phyloP scores from a whole-genome alignment of 2,888 invertebrate species.

The Dugesia japonica region DNA sequence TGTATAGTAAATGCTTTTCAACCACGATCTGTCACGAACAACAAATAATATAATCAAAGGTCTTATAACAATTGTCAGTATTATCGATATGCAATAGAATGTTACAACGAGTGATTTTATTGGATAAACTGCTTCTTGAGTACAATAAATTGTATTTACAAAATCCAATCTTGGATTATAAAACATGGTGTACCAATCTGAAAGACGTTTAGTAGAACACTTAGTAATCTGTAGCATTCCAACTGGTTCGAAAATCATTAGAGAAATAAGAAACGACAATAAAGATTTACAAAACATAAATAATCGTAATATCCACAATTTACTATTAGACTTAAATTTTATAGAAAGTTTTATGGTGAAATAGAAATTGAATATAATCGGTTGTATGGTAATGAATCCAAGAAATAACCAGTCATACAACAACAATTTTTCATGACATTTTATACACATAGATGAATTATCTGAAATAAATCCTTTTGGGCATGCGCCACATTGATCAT shows the following conservation, averaged over 20 bases:
- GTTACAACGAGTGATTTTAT: slow-evolving; percentile 56
- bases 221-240: slow-evolving; percentile 62
- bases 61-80: background rate
- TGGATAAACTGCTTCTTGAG: slow-evolving; percentile 92
- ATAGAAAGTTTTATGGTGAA: slow-evolving; percentile 11
- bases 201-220: slow-evolving; percentile 63
- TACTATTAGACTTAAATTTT: slow-evolving; percentile 50
- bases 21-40: background rate
- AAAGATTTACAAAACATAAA: slow-evolving; percentile 68
- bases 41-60: background rate
- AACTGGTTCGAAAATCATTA: slow-evolving; percentile 66
- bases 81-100: background rate
- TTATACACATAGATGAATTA: slow-evolving; percentile 3
- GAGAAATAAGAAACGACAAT: slow-evolving; percentile 60
- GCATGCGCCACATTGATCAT: background rate
- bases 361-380: slow-evolving; percentile 53
- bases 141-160: slow-evolving; percentile 70
- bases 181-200: slow-evolving; percentile 89
- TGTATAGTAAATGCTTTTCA: background rate
- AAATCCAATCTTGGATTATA: slow-evolving; percentile 85
- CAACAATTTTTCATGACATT: background rate
- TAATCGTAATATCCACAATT: slow-evolving; percentile 61
- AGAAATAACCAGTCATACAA: slow-evolving; percentile 82
- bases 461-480: slow-evolving; percentile 4
- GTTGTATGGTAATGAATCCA: slow-evolving; percentile 75